Evolutionary conservation across 2,113 vertebrate genomes (phyloP).

Genomic region (Bolborhynchus lineola): DNA sequence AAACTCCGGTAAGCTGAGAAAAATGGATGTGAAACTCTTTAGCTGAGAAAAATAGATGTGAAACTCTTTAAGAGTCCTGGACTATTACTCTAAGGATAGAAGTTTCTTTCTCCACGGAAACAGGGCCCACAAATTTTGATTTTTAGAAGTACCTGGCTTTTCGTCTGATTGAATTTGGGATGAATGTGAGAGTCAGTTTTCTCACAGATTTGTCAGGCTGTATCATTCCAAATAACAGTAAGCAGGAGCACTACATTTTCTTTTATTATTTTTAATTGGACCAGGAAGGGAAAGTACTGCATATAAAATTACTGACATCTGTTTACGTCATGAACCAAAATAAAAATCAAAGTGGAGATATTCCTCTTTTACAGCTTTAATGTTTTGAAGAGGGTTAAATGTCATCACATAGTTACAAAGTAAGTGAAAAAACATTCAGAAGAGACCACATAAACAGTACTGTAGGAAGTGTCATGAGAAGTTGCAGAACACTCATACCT

Average conservation of each 20-base stretch:
- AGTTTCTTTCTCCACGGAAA: neutral
- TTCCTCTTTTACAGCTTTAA: neutral
- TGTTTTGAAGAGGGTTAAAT: neutral
- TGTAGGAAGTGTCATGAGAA: neutral
- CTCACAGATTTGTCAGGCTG: neutral
- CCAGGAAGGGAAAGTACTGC: neutral
- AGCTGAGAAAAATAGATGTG: neutral
- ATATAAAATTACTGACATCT: neutral
- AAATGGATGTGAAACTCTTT: neutral
- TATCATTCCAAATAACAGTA: neutral
- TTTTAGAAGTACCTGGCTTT: neutral
- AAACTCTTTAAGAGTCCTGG: neutral
- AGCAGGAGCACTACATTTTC: neutral
- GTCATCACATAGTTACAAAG: neutral
- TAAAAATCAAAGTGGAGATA: neutral
- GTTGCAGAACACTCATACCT: neutral
- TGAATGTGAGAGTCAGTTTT: neutral
- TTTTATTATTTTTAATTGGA: neutral
- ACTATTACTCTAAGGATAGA: neutral
- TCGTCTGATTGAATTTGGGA: neutral
- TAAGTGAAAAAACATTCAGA: neutral
- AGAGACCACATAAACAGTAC: fast-evolving
- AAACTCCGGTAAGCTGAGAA: neutral
- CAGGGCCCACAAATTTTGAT: neutral
- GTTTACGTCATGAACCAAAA: neutral